These are phyloP conservation scores for Bombus fervidus DNA, from an alignment of 1,140 invertebrate genomes.

Conservation along the genomic window DNA sequence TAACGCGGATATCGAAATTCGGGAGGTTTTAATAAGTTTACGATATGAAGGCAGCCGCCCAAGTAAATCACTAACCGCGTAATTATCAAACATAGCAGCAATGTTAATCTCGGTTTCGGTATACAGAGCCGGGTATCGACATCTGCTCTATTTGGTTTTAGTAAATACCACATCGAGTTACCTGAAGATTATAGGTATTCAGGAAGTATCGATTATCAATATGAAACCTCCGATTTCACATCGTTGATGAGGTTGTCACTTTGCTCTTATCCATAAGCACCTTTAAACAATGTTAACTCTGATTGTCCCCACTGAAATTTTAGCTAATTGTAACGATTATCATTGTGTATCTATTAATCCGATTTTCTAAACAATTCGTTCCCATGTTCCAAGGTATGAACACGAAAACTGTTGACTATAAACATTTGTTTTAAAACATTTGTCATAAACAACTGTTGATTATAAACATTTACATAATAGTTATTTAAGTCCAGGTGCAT, in stretches of 20 bases:
- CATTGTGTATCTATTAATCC: too few relatives aligned
- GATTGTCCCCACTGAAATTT: not conserved
- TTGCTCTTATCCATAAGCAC: not conserved
- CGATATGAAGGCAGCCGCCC: conserved; percentile 14
- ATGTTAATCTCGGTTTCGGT: conserved; percentile 57
- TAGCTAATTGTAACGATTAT: not conserved
- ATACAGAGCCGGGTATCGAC: conserved; percentile 34
- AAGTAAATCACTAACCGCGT: conserved; percentile 32
- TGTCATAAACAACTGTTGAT: too few relatives aligned
- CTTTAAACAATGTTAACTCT: not conserved
- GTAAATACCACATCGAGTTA: conserved; percentile 44
- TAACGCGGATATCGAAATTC: conserved; percentile 16
- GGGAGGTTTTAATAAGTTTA: conserved; percentile 30
- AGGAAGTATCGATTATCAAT: conserved; percentile 48
- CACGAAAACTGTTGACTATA: too few relatives aligned
- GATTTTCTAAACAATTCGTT: not conserved
- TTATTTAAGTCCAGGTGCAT: too few relatives aligned
- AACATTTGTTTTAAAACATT: too few relatives aligned
- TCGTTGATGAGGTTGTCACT: not conserved
- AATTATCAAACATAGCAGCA: conserved; percentile 55
- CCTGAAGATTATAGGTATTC: conserved; percentile 49
- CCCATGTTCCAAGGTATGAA: too few relatives aligned
- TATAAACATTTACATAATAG: too few relatives aligned
- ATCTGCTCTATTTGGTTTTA: conserved; percentile 44
- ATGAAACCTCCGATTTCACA: conserved; percentile 2